Percentiles rank a stretch among this genome's conserved stretches.
Conservation (phyloP, 2,797 vertebrate species). For the Oceanodroma leucorhoa region DNA sequence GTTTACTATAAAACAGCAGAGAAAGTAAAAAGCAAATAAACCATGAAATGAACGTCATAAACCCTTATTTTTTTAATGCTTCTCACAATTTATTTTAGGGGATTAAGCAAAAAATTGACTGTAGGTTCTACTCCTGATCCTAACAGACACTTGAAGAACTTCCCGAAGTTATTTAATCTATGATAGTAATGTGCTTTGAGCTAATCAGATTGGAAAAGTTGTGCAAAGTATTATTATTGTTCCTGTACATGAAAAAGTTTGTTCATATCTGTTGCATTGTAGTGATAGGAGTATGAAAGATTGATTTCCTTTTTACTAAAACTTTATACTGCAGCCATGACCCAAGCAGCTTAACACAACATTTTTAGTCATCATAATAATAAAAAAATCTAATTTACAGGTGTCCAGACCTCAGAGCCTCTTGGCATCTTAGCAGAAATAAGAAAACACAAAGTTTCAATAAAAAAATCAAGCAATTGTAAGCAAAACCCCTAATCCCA, state of each 20-base stretch:
- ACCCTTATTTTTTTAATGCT: not conserved
- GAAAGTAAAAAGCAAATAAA: not conserved
- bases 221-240: not conserved
- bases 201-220: not conserved
- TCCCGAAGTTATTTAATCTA: not conserved
- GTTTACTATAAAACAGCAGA: not conserved
- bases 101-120: not conserved
- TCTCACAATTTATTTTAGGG: not conserved
- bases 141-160: not conserved
- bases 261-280: not conserved
- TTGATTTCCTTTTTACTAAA: not conserved
- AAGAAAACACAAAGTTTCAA: not conserved
- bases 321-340: not conserved
- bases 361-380: not conserved
- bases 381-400: slow-evolving; percentile 13
- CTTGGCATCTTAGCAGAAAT: slow-evolving; percentile 2
- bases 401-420: not conserved
- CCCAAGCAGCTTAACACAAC: not conserved
- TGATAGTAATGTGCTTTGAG: not conserved
- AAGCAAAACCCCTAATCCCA: not conserved
- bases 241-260: not conserved
- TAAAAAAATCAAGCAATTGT: not conserved
- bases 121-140: not conserved
- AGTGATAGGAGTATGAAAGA: not conserved
- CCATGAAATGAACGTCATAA: not conserved